Percentiles rank a stretch among this genome's conserved stretches.
Conservation (phyloP, 2,113 vertebrate species). For the Cariama cristata region DNA sequence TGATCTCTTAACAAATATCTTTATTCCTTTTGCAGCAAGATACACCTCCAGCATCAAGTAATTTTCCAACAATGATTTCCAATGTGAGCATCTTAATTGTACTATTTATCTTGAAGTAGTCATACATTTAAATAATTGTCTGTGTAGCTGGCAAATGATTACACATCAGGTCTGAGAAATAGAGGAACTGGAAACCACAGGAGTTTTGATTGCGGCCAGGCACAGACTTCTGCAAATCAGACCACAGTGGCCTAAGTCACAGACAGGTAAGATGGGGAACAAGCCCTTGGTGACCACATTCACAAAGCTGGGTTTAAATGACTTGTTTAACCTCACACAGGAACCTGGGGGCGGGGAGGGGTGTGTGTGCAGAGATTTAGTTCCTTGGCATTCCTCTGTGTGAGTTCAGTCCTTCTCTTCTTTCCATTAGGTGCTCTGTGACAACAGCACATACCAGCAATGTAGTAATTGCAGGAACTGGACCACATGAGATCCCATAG, state of each 20-base stretch:
- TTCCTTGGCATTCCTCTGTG: neutral
- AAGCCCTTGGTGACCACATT: neutral
- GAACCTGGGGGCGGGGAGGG: neutral
- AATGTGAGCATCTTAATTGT: neutral
- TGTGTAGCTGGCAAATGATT: neutral
- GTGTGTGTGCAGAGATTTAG: neutral
- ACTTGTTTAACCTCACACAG: neutral
- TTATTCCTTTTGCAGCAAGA: neutral
- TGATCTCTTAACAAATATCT: neutral
- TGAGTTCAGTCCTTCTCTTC: neutral
- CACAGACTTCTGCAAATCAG: neutral
- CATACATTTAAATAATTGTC: neutral
- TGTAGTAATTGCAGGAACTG: neutral
- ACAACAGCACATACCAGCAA: neutral
- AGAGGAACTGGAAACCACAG: neutral
- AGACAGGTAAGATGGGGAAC: neutral
- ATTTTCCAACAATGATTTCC: conserved; percentile 15
- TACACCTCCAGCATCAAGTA: neutral
- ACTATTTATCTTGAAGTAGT: neutral
- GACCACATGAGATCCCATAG: neutral
- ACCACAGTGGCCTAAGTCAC: neutral
- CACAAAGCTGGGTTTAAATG: neutral
- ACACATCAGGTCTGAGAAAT: neutral
- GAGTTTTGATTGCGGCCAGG: neutral
- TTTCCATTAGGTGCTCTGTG: neutral